Conservation (phyloP, 2,888 invertebrate species). For the Leucophenga maculata region DNA sequence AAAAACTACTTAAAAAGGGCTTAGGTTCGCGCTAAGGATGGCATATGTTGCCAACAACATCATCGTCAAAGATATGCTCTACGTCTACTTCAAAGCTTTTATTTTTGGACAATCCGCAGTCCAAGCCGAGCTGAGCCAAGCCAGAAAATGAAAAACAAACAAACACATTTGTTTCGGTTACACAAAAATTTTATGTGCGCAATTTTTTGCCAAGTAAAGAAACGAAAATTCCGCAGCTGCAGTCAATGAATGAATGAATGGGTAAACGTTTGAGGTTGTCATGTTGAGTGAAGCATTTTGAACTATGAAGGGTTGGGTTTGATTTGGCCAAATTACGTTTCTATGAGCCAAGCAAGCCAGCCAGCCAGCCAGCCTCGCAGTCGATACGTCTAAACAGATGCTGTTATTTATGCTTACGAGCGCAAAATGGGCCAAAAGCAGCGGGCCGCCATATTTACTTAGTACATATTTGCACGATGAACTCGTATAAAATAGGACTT, state of each 20-base stretch:
- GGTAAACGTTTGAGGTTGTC: slow-evolving; percentile 35
- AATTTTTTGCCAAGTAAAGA: slow-evolving; percentile 24
- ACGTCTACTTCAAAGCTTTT: slow-evolving; percentile 1
- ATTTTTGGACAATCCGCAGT: slow-evolving; percentile 12
- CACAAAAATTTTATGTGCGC: slow-evolving; percentile 13
- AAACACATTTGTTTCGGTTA: slow-evolving; percentile 56
- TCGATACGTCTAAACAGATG: slow-evolving; percentile 31
- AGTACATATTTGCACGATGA: slow-evolving; percentile 35
- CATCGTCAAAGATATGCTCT: not conserved
- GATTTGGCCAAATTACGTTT: slow-evolving; percentile 44
- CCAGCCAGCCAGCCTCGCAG: slow-evolving; percentile 34
- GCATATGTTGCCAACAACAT: slow-evolving; percentile 20
- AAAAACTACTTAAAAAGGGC: slow-evolving; percentile 59
- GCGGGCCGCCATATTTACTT: slow-evolving; percentile 51
- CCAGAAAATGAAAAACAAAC: slow-evolving; percentile 60
- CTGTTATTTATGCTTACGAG: slow-evolving; percentile 51
- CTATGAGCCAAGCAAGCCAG: no score
- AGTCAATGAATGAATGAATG: slow-evolving; percentile 56
- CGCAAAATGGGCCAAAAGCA: slow-evolving; percentile 57
- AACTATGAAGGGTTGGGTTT: not conserved
- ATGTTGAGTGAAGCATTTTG: not conserved
- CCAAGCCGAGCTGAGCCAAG: no score
- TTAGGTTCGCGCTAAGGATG: slow-evolving; percentile 36
- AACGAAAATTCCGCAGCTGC: slow-evolving; percentile 43
- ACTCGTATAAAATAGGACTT: slow-evolving; percentile 31